These are phyloP conservation scores for Gambusia holbrooki DNA, from an alignment of 2,113 vertebrate species.

Conservation along the genomic window DNA sequence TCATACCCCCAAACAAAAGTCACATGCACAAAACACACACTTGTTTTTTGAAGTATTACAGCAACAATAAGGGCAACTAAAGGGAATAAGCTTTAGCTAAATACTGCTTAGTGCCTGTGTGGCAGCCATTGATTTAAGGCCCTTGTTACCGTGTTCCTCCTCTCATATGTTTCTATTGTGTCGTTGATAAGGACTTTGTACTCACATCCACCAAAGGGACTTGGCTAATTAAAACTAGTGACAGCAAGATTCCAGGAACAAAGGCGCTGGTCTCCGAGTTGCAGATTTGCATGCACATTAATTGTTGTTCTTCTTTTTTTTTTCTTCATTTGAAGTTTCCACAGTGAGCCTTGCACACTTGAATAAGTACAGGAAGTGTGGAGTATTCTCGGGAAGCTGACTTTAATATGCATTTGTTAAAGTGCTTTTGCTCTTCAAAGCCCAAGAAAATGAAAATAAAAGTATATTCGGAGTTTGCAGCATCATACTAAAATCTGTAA, in stretches of 20 bases:
- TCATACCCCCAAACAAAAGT: not conserved
- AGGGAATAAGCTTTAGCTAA: slow-evolving; percentile 42
- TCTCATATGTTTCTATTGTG: slow-evolving; percentile 66
- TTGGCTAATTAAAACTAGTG: slow-evolving; percentile 72
- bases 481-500: not conserved
- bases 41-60: slow-evolving; percentile 18
- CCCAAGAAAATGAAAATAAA: no score
- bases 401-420: not conserved
- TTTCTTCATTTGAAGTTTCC: slow-evolving; percentile 49
- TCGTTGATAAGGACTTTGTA: slow-evolving; percentile 76
- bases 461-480: not conserved
- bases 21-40: slow-evolving; percentile 12
- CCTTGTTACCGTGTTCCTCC: slow-evolving; percentile 64
- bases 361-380: slow-evolving; percentile 1
- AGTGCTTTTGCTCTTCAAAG: no score
- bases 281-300: slow-evolving; percentile 52
- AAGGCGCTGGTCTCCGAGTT: slow-evolving; percentile 54
- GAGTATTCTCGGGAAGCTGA: not conserved
- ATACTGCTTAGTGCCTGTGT: slow-evolving; percentile 49
- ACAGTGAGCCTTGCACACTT: slow-evolving; percentile 30
- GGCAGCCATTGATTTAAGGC: slow-evolving; percentile 72
- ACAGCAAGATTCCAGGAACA: slow-evolving; percentile 62
- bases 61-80: slow-evolving; percentile 34
- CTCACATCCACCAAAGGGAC: slow-evolving; percentile 53
- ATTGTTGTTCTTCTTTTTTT: slow-evolving; percentile 37